Evolutionary conservation across 2,888 invertebrate species (phyloP).

Genomic region (Apodemia mormo): DNA sequence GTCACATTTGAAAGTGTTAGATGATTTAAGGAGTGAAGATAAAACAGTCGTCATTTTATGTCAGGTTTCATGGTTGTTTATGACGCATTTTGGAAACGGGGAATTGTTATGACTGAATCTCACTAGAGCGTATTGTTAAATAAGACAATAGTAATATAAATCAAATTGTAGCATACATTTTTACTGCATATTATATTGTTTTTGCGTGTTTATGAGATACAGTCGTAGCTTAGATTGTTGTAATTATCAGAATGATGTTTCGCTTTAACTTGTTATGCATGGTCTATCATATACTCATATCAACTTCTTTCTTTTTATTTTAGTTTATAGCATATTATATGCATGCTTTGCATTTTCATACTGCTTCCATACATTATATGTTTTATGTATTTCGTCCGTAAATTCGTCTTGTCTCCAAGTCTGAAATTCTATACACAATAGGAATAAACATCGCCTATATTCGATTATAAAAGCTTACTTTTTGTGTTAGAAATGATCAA

Average conservation of each 20-base stretch:
- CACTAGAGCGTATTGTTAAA: not conserved
- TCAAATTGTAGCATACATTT: not conserved
- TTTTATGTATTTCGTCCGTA: slow-evolving; percentile 17
- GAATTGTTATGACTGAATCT: slow-evolving; percentile 9
- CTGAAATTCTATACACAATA: slow-evolving; percentile 24
- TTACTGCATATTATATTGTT: no score
- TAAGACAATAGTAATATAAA: no score
- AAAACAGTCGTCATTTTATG: not conserved
- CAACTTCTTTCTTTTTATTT: not conserved
- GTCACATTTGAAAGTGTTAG: not conserved
- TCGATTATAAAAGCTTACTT: slow-evolving; percentile 50
- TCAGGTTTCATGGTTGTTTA: slow-evolving; percentile 6
- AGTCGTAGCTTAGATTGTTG: not conserved
- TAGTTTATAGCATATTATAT: not conserved
- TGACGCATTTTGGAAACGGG: not conserved
- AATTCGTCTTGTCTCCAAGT: slow-evolving; percentile 10
- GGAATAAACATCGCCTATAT: slow-evolving; percentile 22
- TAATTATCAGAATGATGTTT: not conserved
- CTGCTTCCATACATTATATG: not conserved
- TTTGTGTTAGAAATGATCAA: slow-evolving; percentile 57
- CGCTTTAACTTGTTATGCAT: slow-evolving; percentile 7
- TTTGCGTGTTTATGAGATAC: not conserved
- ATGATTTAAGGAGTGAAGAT: not conserved
- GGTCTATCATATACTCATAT: slow-evolving; percentile 2
- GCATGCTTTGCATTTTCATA: slow-evolving; percentile 3